phyloP scores from a whole-genome alignment of 2,888 invertebrate species.

The Lasioglossum calceatum region DNA sequence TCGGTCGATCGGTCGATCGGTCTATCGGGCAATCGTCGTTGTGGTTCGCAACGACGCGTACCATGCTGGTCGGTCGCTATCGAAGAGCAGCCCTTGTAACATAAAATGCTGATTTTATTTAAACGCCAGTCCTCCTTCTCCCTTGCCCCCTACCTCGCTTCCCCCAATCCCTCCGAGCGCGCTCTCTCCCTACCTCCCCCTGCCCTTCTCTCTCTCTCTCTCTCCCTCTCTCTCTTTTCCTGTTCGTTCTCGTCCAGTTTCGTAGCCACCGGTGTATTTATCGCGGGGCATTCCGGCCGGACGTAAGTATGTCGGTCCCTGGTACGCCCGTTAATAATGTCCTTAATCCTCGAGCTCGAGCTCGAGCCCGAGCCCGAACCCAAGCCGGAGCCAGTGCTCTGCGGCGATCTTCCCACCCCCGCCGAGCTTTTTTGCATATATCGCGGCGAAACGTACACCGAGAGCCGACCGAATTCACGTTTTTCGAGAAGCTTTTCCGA shows the following conservation, averaged over 20 bases:
- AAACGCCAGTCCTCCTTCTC: slow-evolving; percentile 70
- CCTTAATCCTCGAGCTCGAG: slow-evolving; percentile 79
- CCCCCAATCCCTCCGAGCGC: slow-evolving; percentile 40
- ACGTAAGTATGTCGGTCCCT: slow-evolving; percentile 82
- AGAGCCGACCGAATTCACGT: slow-evolving; percentile 66
- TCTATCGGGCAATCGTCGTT: slow-evolving; percentile 27
- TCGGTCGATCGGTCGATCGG: slow-evolving; percentile 57
- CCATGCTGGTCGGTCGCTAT: slow-evolving; percentile 73
- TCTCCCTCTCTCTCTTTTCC: slow-evolving; percentile 45
- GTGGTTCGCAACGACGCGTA: slow-evolving; percentile 49
- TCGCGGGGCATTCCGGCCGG: slow-evolving; percentile 81
- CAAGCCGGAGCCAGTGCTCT: slow-evolving; percentile 47
- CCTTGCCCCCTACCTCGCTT: slow-evolving; percentile 33
- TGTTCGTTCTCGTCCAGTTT: slow-evolving; percentile 65
- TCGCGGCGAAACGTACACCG: slow-evolving; percentile 63
- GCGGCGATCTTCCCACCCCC: slow-evolving; percentile 67
- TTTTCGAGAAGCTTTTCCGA: slow-evolving; percentile 70
- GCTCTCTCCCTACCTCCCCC: slow-evolving; percentile 27
- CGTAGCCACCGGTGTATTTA: slow-evolving; percentile 79
- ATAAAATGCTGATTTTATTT: slow-evolving; percentile 84
- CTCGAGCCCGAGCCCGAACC: slow-evolving; percentile 51
- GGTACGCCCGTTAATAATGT: slow-evolving; percentile 83
- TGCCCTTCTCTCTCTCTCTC: slow-evolving; percentile 42
- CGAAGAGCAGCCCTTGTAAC: slow-evolving; percentile 76
- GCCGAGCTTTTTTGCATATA: slow-evolving; percentile 69